These are phyloP conservation scores for Chrysolina oricalcia DNA, from an alignment of 2,888 invertebrate genomes.

Conservation along the genomic window DNA sequence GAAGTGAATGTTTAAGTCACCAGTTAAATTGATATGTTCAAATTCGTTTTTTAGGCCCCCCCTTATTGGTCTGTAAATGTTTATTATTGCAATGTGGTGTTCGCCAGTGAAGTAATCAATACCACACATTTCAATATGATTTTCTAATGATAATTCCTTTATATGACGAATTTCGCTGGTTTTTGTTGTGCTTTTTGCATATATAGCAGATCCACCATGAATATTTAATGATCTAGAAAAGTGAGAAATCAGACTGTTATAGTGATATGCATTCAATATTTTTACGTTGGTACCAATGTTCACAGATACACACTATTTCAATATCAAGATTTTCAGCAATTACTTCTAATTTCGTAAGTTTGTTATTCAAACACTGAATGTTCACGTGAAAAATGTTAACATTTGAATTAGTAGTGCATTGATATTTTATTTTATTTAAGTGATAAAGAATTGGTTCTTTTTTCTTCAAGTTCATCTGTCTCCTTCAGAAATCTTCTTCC, in stretches of 20 bases:
- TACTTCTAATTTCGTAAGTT: neutral
- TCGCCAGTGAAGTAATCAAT: conserved; percentile 11
- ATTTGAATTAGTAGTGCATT: no score
- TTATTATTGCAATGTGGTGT: conserved; percentile 25
- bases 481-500: no score
- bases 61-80: no score
- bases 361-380: neutral
- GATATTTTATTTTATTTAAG: no score
- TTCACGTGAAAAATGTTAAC: no score
- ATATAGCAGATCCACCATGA: conserved; percentile 21
- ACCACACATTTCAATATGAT: conserved; percentile 25
- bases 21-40: no score
- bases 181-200: conserved; percentile 15
- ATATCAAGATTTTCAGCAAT: neutral
- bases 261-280: neutral
- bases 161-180: neutral
- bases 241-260: neutral
- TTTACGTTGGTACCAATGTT: neutral
- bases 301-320: neutral
- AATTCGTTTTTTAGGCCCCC: no score
- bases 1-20: no score
- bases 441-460: no score
- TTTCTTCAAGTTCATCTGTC: no score
- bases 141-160: conserved; percentile 16
- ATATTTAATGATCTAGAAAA: neutral